Conservation (phyloP, 2,797 vertebrate genomes). For the Melopsittacus undulatus region DNA sequence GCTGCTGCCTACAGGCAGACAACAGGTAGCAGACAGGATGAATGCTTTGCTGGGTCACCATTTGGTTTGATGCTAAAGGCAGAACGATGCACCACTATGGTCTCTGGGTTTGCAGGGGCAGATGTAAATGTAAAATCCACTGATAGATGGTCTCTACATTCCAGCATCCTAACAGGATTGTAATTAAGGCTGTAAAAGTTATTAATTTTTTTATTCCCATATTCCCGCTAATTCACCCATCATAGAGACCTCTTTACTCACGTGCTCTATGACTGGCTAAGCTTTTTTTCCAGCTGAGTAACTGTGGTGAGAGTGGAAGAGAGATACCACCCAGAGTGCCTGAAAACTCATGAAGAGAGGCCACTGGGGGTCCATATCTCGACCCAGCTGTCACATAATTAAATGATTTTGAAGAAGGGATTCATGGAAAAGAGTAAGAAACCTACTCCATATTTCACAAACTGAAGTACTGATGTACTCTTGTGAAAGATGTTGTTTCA, state of each 20-base stretch:
- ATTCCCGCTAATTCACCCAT: not conserved
- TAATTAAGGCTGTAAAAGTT: not conserved
- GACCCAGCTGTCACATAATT: not conserved
- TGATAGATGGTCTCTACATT: not conserved
- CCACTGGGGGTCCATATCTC: not conserved
- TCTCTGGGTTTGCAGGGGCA: not conserved
- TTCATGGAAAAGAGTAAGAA: not conserved
- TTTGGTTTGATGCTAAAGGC: not conserved
- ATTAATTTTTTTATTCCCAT: not conserved
- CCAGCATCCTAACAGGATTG: not conserved
- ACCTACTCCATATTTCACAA: not conserved
- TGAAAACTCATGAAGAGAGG: not conserved
- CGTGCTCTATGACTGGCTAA: not conserved
- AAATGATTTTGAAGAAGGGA: not conserved
- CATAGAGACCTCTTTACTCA: not conserved
- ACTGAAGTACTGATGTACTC: not conserved
- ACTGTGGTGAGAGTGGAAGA: not conserved
- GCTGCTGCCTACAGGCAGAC: not conserved
- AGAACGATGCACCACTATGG: not conserved
- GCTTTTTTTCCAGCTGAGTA: not conserved
- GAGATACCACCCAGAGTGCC: not conserved
- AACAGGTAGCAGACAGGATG: not conserved
- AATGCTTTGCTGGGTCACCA: not conserved
- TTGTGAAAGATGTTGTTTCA: not conserved
- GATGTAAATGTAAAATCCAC: not conserved